Conservation (phyloP, 2,113 vertebrate genomes). For the Mola mola region DNA sequence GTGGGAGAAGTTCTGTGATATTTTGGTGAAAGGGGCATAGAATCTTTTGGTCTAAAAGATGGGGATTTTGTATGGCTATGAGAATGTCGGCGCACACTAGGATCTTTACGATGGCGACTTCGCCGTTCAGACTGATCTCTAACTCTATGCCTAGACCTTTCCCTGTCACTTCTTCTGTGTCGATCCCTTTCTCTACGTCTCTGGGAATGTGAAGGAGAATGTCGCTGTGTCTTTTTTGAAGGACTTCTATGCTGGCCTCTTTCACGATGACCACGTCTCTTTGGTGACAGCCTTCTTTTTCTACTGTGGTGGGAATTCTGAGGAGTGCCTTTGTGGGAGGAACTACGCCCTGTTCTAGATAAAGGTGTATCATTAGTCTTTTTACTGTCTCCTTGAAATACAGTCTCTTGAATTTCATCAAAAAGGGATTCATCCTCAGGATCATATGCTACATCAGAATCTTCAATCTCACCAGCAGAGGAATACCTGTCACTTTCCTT, state of each 20-base stretch:
- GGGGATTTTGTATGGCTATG: constrained; percentile 66
- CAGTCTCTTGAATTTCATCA: constrained; percentile 89
- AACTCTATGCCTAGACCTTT: constrained; percentile 67
- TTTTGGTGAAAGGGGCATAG: constrained; percentile 46
- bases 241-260: constrained; percentile 66
- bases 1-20: constrained; percentile 36
- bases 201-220: constrained; percentile 67
- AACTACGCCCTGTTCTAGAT: constrained; percentile 37
- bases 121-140: constrained; percentile 67
- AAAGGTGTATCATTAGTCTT: constrained; percentile 49
- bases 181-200: constrained; percentile 67
- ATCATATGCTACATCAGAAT: constrained; percentile 90
- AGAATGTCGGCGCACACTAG: constrained; percentile 51
- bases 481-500: constrained; percentile 65
- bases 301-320: constrained; percentile 52
- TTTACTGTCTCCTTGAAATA: constrained; percentile 77
- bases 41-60: constrained; percentile 64
- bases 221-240: constrained; percentile 56
- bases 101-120: constrained; percentile 60
- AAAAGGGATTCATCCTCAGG: constrained; percentile 93
- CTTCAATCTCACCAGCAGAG: constrained; percentile 75
- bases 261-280: constrained; percentile 66
- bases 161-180: constrained; percentile 71
- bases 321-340: constrained; percentile 23
- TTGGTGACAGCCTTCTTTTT: constrained; percentile 70